A percentile compares a stretch with the other conserved stretches of the same genome.
phyloP scores from a whole-genome alignment of 2,888 invertebrate species.

The Oscheius sp. region DNA sequence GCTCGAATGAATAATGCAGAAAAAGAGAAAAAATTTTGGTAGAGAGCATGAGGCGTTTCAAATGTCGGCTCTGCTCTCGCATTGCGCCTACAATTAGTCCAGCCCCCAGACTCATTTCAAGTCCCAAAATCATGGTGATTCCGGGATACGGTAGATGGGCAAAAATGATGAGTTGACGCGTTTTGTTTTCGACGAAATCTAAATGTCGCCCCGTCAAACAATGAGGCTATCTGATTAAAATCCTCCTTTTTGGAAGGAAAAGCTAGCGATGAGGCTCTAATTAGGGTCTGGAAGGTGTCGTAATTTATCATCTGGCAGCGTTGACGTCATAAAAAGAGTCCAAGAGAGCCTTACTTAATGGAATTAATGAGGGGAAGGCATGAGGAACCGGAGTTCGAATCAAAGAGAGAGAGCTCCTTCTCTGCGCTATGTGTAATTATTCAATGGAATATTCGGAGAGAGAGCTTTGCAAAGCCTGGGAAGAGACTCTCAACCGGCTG shows the following conservation, averaged over 20 bases:
- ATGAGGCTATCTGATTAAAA: no score
- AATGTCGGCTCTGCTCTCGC: no score
- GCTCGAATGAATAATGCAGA: neutral
- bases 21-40: no score
- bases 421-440: neutral
- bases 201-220: no score
- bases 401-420: neutral
- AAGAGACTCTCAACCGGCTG: neutral
- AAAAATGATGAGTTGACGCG: no score
- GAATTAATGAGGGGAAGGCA: neutral
- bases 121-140: no score
- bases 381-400: neutral
- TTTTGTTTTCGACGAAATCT: no score
- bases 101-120: no score
- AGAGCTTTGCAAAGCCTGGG: neutral
- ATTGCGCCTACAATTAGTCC: no score
- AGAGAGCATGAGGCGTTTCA: no score
- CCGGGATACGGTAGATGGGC: no score
- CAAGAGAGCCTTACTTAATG: no score
- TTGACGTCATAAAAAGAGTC: neutral
- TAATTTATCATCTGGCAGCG: neutral
- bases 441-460: slow-evolving; percentile 16
- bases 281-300: neutral
- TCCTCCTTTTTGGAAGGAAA: neutral
- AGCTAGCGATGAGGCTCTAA: neutral